phyloP scores from a whole-genome alignment of 2,113 vertebrate species.

The Parus major region DNA sequence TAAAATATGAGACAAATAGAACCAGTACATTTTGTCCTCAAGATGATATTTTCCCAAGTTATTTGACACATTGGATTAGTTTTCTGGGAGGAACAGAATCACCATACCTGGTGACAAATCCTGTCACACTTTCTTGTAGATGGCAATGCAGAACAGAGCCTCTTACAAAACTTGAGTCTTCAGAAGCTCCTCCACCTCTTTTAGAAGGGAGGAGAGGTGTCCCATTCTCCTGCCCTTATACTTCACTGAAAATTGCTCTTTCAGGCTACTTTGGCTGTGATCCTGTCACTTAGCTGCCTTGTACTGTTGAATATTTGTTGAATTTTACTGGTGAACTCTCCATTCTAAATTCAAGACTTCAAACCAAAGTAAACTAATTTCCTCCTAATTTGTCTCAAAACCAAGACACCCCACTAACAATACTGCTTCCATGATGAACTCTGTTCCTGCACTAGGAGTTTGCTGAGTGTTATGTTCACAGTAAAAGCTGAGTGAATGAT shows the following conservation, averaged over 20 bases:
- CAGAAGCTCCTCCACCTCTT: neutral
- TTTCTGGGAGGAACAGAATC: neutral
- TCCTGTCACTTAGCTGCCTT: neutral
- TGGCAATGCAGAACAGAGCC: neutral
- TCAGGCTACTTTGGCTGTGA: neutral
- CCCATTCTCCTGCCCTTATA: neutral
- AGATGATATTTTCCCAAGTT: neutral
- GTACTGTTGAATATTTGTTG: neutral
- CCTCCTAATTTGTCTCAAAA: neutral
- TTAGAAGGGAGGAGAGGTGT: neutral
- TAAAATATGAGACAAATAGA: neutral
- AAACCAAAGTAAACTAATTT: neutral
- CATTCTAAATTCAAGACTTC: neutral
- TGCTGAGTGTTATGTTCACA: neutral
- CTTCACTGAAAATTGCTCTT: neutral
- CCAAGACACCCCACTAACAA: neutral
- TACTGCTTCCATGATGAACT: neutral
- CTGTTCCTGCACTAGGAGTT: neutral
- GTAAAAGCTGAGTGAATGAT: neutral
- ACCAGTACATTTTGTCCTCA: neutral
- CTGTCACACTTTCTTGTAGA: neutral
- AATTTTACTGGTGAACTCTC: neutral
- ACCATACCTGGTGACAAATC: neutral
- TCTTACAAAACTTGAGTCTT: neutral
- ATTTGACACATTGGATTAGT: neutral